Evolutionary conservation across 2,888 invertebrate genomes (phyloP), one percentile per base, ranked within the genome.

Genomic region (Nasonia oneida): DNA sequence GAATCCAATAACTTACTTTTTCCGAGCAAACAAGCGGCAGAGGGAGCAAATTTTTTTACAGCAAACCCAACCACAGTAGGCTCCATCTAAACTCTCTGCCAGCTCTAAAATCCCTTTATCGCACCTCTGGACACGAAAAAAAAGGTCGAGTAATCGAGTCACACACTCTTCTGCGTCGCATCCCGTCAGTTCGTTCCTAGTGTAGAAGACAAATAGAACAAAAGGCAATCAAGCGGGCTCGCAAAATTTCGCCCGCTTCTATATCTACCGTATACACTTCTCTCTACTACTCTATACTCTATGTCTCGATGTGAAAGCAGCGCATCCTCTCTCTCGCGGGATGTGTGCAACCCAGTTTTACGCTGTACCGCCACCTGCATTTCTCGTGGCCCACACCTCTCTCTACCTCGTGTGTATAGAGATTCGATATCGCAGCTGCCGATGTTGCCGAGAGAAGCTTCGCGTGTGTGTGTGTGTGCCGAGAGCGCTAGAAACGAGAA

Each of bases 251-350:
- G 75, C 33, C 42, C 23, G 61, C 14, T n/a, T n/a, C 57, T 61
- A 61, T 61, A n/a, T 33, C 23, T 23, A 23, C 61, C 23, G 15
- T 23, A 67, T 4, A 67, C 33, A 57, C 76, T 10, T 37, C 37
- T 37, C 37, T 37, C 3, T 3, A 12, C 42, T n/a, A 33, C 53
- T 29, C 71, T 71, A 29, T 29, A 15, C 71, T 71, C 37, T 39
- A 15, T 15, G 77, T 29, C 64, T 29, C 77, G 77, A 77, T 61
- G 77, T 77, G 77, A 77, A 77, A 77, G 77, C 77, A 77, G n/a
- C 47, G 57, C 76, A 57, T 39, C 37, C n/a, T 71, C 76, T 71
- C 76, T 76, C 76, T 57, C 37, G 47, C 76, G 75, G 6, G 75
- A 14, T 74, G 33, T 29, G 57, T 18, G n/a, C 57, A 77, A 77